Conservation (phyloP, 2,888 invertebrate species). For the Agapostemon virescens region DNA sequence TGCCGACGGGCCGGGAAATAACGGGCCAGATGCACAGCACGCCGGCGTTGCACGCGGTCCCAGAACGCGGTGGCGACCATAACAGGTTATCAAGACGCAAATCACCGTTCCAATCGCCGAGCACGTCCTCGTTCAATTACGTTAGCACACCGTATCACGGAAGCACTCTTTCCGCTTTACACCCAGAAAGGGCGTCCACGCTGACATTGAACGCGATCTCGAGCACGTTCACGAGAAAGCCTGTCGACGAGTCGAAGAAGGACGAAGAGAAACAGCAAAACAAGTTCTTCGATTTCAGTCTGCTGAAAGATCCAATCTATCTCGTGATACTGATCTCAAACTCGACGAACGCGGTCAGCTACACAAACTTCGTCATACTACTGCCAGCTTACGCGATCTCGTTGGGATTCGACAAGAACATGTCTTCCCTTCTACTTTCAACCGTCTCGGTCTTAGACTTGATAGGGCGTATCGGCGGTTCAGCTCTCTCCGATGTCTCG, state of each 20-base stretch:
- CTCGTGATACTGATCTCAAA: conserved; percentile 91
- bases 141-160: conserved; percentile 93
- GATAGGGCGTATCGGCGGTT: conserved; percentile 91
- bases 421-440: conserved; percentile 88
- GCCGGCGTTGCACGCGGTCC: conserved; percentile 85
- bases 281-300: conserved; percentile 88
- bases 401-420: conserved; percentile 86
- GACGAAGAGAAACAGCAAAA: conserved; percentile 77
- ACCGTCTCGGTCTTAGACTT: conserved; percentile 91
- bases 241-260: conserved; percentile 72
- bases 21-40: conserved; percentile 85
- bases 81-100: conserved; percentile 69
- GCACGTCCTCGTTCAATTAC: conserved; percentile 91
- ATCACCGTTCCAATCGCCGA: conserved; percentile 86
- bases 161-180: conserved; percentile 88
- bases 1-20: conserved; percentile 82
- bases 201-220: conserved; percentile 87
- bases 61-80: conserved; percentile 83
- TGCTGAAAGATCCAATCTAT: conserved; percentile 90
- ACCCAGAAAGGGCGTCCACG: conserved; percentile 89
- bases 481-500: conserved; percentile 90
- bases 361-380: conserved; percentile 92
- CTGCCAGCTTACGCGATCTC: conserved; percentile 89
- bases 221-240: conserved; percentile 81
- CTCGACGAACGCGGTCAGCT: conserved; percentile 92